Conservation (phyloP, 2,888 invertebrate species). For the Dilophus febrilis region DNA sequence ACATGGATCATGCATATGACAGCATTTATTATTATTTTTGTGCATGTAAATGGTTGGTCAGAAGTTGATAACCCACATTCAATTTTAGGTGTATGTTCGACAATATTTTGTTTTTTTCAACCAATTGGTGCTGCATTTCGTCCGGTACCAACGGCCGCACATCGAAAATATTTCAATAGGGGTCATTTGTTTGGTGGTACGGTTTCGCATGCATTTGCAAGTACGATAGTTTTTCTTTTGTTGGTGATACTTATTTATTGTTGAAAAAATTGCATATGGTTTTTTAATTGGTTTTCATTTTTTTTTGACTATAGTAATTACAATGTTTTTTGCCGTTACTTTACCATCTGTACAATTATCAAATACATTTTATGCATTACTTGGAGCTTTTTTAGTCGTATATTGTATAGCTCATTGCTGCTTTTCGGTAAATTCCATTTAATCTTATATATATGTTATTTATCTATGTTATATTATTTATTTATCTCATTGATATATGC, state of each 20-base stretch:
- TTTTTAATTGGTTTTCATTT: too few species aligned
- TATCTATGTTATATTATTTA: too few species aligned
- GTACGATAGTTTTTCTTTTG: conserved; percentile 33
- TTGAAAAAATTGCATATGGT: background rate
- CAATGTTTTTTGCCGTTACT: conserved; percentile 71
- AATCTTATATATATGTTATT: too few species aligned
- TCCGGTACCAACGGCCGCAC: conserved; percentile 57
- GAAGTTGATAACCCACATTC: conserved; percentile 53
- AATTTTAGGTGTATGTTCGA: conserved; percentile 53
- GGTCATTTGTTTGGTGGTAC: conserved; percentile 68
- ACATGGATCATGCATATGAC: conserved; percentile 55
- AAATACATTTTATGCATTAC: conserved; percentile 59
- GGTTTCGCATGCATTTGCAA: conserved; percentile 58
- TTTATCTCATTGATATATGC: too few species aligned
- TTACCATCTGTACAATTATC: conserved; percentile 65
- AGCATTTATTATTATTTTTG: conserved; percentile 56
- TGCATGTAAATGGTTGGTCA: conserved; percentile 28
- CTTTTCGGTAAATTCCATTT: conserved; percentile 52
- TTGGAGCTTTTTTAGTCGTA: conserved; percentile 70
- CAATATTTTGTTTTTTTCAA: conserved; percentile 55
- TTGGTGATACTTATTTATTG: background rate
- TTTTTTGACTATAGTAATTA: conserved; percentile 49
- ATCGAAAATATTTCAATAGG: conserved; percentile 68
- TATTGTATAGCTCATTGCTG: conserved; percentile 67
- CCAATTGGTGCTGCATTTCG: conserved; percentile 65